Conservation (phyloP, 2,113 vertebrate species). For the Thamnophis sirtalis region DNA sequence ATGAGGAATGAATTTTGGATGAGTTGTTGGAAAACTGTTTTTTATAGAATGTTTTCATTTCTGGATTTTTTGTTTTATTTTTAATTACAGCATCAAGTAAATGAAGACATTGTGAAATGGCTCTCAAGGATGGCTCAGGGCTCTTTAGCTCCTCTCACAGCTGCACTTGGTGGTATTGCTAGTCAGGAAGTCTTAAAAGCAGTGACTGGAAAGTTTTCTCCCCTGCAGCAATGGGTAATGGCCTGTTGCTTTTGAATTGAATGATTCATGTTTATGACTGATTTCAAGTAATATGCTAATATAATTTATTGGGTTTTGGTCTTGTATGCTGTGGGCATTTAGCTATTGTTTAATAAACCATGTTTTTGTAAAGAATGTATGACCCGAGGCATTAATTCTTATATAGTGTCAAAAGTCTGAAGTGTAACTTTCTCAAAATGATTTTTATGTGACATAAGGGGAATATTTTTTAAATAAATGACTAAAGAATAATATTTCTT, state of each 20-base stretch:
- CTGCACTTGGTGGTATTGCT: conserved; percentile 86
- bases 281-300: background rate
- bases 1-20: background rate
- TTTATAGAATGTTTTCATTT: background rate
- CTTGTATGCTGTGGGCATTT: background rate
- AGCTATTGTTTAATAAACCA: background rate
- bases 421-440: background rate
- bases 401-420: background rate
- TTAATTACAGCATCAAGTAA: conserved; percentile 72
- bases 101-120: conserved; percentile 79
- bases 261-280: background rate
- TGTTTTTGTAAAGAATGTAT: background rate
- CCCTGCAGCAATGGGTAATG: conserved; percentile 93
- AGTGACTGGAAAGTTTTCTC: conserved; percentile 95
- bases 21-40: background rate
- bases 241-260: conserved; percentile 10
- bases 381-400: background rate
- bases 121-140: conserved; percentile 85
- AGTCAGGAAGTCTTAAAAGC: conserved; percentile 97
- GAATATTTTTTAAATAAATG: background rate
- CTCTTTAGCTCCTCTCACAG: conserved; percentile 85
- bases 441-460: background rate
- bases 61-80: background rate
- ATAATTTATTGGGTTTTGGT: background rate
- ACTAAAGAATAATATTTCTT: background rate